Evolutionary conservation across 2,797 vertebrate species (phyloP).

Genomic region (Cyclopterus lumpus): DNA sequence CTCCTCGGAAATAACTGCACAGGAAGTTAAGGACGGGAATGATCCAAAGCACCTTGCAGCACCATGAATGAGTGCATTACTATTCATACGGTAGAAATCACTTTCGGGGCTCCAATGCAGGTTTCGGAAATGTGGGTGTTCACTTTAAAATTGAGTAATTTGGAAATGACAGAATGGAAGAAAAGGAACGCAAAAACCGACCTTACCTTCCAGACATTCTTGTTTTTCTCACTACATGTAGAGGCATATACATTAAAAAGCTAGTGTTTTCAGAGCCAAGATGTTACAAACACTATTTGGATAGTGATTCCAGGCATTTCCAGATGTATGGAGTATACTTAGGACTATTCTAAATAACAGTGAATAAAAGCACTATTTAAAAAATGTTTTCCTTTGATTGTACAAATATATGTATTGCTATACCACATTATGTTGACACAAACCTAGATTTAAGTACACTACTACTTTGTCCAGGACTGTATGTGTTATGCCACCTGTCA

Average conservation of each 20-base stretch:
- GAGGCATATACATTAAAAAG: constrained; percentile 2
- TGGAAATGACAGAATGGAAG: neutral
- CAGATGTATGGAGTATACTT: constrained; percentile 1
- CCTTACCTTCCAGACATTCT: neutral
- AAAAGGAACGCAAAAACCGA: neutral
- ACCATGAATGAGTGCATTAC: neutral
- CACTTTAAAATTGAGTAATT: neutral
- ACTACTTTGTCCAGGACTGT: constrained; percentile 9
- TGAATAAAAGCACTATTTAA: neutral
- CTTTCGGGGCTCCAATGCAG: neutral
- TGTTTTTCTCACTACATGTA: constrained; percentile 17
- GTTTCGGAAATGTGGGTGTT: neutral
- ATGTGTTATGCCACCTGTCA: constrained; percentile 60
- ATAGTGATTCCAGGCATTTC: constrained; percentile 5
- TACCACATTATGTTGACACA: neutral
- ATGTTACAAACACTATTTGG: constrained; percentile 4
- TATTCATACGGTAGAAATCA: neutral
- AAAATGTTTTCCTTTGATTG: constrained; percentile 10
- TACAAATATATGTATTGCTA: neutral
- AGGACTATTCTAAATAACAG: neutral
- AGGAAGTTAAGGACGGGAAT: constrained; percentile 60
- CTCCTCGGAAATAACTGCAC: constrained; percentile 97
- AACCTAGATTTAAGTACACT: neutral
- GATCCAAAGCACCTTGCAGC: neutral
- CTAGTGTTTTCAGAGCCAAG: neutral